These are phyloP conservation scores for Rhynchomys soricoides DNA, from an alignment of 2,113 vertebrate genomes.

Conservation along the genomic window DNA sequence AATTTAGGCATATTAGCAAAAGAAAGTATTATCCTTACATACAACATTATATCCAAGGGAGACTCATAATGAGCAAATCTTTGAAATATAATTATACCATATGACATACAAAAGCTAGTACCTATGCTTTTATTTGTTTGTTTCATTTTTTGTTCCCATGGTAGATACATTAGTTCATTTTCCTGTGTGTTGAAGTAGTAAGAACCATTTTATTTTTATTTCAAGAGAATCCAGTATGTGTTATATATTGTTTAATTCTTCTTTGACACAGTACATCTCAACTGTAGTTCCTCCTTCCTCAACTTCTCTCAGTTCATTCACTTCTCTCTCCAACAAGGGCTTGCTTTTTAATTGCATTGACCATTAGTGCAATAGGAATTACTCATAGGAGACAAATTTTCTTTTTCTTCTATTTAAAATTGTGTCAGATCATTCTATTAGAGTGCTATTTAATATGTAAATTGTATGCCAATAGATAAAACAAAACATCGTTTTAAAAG, in stretches of 20 bases:
- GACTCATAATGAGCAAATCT: neutral
- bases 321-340: neutral
- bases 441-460: neutral
- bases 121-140: neutral
- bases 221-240: neutral
- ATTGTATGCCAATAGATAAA: neutral
- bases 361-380: neutral
- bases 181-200: neutral
- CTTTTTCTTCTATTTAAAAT: neutral
- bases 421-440: neutral
- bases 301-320: neutral
- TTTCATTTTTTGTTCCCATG: neutral
- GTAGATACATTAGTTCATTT: neutral
- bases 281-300: neutral
- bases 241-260: neutral
- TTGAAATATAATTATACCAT: slow-evolving; percentile 35
- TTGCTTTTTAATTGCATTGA: neutral
- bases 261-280: neutral
- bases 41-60: slow-evolving; percentile 33
- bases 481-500: neutral
- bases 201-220: neutral
- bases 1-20: slow-evolving; percentile 4
- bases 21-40: neutral
- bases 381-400: neutral
- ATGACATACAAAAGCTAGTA: neutral